Conservation (phyloP, 2,888 invertebrate species). For the Parascotia fuliginaria region DNA sequence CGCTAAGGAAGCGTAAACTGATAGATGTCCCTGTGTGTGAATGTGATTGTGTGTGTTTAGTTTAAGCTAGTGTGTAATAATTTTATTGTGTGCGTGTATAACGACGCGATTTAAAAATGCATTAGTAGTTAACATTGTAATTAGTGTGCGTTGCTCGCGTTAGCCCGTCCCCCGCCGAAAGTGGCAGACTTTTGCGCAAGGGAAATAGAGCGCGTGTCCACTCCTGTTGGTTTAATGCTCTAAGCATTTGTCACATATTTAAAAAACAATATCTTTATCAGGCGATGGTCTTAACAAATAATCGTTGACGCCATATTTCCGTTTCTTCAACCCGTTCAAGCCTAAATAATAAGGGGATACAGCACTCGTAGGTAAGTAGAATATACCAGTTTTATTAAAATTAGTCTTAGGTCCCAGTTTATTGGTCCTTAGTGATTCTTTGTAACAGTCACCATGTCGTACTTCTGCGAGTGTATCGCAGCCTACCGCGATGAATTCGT, state of each 20-base stretch:
- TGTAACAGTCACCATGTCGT: constrained; percentile 66
- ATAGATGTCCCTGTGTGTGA: too few relatives aligned
- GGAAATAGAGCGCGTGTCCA: too few relatives aligned
- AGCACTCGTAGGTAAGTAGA: constrained; percentile 67
- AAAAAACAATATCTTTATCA: constrained; percentile 41
- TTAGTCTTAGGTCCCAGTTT: constrained; percentile 68
- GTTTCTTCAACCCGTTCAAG: constrained; percentile 55
- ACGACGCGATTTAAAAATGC: too few relatives aligned
- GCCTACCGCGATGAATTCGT: constrained; percentile 64
- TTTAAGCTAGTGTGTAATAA: too few relatives aligned
- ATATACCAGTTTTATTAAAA: constrained; percentile 69
- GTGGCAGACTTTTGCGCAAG: too few relatives aligned
- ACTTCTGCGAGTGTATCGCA: constrained; percentile 63
- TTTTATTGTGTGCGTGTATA: too few relatives aligned
- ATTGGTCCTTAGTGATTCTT: constrained; percentile 50
- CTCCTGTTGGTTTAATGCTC: too few relatives aligned
- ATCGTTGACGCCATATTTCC: constrained; percentile 56
- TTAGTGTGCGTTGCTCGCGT: too few relatives aligned
- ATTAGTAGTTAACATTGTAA: too few relatives aligned
- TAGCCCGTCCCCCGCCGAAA: too few relatives aligned
- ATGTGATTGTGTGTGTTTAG: too few relatives aligned
- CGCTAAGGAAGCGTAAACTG: too few relatives aligned
- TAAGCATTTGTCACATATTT: background rate
- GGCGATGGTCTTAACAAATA: constrained; percentile 62
- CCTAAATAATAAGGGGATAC: constrained; percentile 64